Conservation (phyloP, 2,797 vertebrate genomes). For the Microctenopoma lineatum region DNA sequence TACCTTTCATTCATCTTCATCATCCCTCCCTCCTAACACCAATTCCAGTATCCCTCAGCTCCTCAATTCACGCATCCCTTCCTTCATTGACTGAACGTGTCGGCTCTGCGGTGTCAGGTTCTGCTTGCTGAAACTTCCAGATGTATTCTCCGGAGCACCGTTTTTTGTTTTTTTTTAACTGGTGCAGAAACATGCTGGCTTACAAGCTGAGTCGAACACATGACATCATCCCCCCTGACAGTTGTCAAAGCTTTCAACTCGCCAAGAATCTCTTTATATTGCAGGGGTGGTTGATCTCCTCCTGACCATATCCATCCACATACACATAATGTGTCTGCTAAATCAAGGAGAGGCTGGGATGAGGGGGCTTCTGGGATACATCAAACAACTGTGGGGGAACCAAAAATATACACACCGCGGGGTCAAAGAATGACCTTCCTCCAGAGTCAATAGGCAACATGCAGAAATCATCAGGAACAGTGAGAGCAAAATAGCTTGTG, state of each 20-base stretch:
- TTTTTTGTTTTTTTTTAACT: slow-evolving; percentile 20
- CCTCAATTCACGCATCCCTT: slow-evolving; percentile 30
- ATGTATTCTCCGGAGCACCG: slow-evolving; percentile 68
- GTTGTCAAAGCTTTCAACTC: slow-evolving; percentile 68
- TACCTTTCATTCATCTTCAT: slow-evolving; percentile 53
- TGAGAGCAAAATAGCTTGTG: slow-evolving; percentile 22
- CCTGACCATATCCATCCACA: slow-evolving; percentile 25
- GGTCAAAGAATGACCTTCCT: slow-evolving; percentile 60
- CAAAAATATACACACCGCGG: slow-evolving; percentile 69
- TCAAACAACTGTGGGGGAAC: slow-evolving; percentile 58
- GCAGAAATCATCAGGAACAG: slow-evolving; percentile 51
- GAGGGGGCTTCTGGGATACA: slow-evolving; percentile 47
- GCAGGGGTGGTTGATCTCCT: slow-evolving; percentile 42
- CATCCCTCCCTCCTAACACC: slow-evolving; percentile 23
- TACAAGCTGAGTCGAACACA: slow-evolving; percentile 57
- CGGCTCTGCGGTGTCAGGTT: slow-evolving; percentile 58
- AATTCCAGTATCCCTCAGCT: slow-evolving; percentile 33
- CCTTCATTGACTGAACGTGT: slow-evolving; percentile 61
- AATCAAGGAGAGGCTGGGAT: slow-evolving; percentile 53
- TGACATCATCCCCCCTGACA: slow-evolving; percentile 73
- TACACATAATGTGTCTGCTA: slow-evolving; percentile 17
- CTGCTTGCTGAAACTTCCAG: slow-evolving; percentile 66
- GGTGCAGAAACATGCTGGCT: slow-evolving; percentile 54
- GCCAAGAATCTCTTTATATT: slow-evolving; percentile 16
- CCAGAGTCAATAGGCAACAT: slow-evolving; percentile 67